Evolutionary conservation across 2,113 vertebrate genomes (phyloP).

Genomic region (Lamprotornis superbus): DNA sequence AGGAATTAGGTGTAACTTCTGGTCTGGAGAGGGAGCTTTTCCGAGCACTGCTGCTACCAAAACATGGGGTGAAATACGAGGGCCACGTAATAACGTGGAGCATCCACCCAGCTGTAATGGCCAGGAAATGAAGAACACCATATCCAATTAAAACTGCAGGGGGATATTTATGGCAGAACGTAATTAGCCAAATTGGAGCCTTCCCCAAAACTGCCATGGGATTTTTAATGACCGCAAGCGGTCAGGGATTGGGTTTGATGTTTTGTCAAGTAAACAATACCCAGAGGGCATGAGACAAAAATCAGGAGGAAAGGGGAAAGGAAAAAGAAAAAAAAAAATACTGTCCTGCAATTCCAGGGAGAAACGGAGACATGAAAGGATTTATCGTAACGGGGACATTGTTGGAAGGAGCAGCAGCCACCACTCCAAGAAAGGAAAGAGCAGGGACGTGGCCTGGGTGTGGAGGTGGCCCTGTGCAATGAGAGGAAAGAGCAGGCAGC

Average conservation of each 20-base stretch:
- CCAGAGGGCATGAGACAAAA: slow-evolving; percentile 51
- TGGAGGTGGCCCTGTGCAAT: slow-evolving; percentile 48
- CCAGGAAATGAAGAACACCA: slow-evolving; percentile 64
- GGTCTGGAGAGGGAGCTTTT: neutral
- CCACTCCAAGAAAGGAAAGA: slow-evolving; percentile 35
- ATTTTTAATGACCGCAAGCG: slow-evolving; percentile 41
- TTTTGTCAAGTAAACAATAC: slow-evolving; percentile 47
- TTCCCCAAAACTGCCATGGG: slow-evolving; percentile 50
- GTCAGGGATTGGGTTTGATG: slow-evolving; percentile 26
- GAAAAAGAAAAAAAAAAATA: too few species aligned
- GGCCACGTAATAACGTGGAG: neutral
- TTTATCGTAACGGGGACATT: slow-evolving; percentile 34
- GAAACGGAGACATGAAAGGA: slow-evolving; percentile 59
- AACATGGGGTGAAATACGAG: neutral
- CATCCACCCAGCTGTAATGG: slow-evolving; percentile 16
- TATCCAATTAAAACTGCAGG: slow-evolving; percentile 64
- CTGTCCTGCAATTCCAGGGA: neutral
- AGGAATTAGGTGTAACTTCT: neutral
- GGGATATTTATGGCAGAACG: slow-evolving; percentile 55
- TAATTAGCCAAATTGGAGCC: slow-evolving; percentile 61
- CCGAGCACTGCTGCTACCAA: neutral
- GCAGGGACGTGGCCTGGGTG: slow-evolving; percentile 49
- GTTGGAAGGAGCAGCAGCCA: slow-evolving; percentile 47
- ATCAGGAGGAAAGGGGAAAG: slow-evolving; percentile 42
- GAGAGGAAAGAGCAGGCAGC: slow-evolving; percentile 57